Percentiles rank a stretch among this genome's conserved stretches.
Evolutionary conservation across 2,113 vertebrate genomes (phyloP).

Genomic region (Falco punctatus): DNA sequence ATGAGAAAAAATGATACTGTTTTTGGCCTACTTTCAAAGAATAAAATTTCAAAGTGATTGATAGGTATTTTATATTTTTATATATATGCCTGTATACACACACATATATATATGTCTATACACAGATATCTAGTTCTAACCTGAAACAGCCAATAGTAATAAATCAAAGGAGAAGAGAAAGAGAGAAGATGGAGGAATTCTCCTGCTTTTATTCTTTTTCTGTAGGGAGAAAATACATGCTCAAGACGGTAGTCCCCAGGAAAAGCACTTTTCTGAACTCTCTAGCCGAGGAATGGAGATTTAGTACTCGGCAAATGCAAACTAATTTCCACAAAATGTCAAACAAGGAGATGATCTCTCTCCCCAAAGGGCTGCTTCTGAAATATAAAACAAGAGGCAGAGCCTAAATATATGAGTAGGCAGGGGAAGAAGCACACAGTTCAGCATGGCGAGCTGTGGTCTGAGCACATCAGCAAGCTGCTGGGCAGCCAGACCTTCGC

Average conservation of each 20-base stretch:
- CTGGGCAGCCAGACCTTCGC: background rate
- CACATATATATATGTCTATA: background rate
- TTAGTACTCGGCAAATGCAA: background rate
- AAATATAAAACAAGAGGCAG: background rate
- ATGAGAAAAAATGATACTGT: background rate
- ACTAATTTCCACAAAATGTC: background rate
- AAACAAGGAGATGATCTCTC: background rate
- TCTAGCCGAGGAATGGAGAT: background rate
- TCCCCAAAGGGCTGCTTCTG: background rate
- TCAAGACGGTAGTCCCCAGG: background rate
- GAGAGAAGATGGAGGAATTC: background rate
- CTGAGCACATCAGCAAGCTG: background rate
- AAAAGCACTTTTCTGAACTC: background rate
- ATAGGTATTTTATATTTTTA: background rate
- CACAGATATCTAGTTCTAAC: background rate
- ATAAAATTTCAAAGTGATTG: background rate
- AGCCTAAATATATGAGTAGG: background rate
- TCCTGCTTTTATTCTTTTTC: background rate
- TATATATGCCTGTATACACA: no score
- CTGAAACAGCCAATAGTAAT: background rate
- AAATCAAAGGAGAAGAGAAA: background rate
- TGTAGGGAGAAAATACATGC: background rate
- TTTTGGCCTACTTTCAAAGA: background rate
- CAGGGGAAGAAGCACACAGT: rapidly evolving
- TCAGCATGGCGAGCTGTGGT: background rate